These are phyloP conservation scores for Tapirus terrestris DNA, from an alignment of 2,113 vertebrate species.

Conservation along the genomic window DNA sequence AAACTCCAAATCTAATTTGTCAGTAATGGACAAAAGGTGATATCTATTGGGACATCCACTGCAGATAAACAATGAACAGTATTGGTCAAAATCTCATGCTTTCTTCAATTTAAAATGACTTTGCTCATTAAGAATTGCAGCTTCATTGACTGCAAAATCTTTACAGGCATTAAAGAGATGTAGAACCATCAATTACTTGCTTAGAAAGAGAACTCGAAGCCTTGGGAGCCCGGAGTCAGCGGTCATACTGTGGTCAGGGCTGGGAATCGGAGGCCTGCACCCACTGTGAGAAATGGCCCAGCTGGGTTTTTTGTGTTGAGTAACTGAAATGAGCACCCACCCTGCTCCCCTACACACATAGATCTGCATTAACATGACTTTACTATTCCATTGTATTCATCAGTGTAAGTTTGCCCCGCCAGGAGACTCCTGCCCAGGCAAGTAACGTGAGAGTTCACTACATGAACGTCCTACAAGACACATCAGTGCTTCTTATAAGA, in stretches of 20 bases:
- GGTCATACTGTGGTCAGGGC: background rate
- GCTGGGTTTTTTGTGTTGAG: background rate
- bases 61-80: background rate
- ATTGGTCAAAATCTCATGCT: background rate
- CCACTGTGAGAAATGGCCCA: too few species aligned
- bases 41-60: background rate
- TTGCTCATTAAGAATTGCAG: background rate
- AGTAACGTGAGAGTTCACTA: background rate
- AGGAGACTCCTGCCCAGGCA: background rate
- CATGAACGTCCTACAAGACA: background rate
- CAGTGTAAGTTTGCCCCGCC: background rate
- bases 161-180: background rate
- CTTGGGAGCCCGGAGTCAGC: background rate
- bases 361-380: background rate
- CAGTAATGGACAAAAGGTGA: background rate
- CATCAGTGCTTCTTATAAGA: background rate
- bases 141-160: too few species aligned
- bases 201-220: background rate
- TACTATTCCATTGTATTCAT: background rate
- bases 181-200: background rate
- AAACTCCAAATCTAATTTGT: conserved; percentile 14
- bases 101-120: background rate
- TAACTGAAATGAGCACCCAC: background rate
- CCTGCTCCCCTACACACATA: background rate
- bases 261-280: background rate